These are phyloP conservation scores for Falcunculus frontatus DNA, from an alignment of 2,113 vertebrate genomes.

Conservation along the genomic window DNA sequence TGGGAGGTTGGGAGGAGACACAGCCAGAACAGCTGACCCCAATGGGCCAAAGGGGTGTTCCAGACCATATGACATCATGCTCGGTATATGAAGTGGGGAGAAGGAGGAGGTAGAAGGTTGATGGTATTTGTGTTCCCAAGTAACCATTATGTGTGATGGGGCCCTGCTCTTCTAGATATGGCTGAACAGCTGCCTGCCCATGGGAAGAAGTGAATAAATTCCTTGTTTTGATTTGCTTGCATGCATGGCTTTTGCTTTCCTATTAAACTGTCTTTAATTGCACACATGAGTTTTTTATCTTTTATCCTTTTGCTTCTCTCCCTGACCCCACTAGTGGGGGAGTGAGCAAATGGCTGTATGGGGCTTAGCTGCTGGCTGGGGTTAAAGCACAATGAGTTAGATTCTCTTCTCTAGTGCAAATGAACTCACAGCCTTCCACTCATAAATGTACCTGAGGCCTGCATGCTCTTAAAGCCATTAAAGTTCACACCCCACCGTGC, in stretches of 20 bases:
- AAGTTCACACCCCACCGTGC: rapidly evolving
- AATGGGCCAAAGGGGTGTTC: background rate
- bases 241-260: background rate
- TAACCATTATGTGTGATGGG: rapidly evolving
- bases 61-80: background rate
- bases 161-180: background rate
- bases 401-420: background rate
- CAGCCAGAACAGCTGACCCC: background rate
- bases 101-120: background rate
- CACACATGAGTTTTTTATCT: background rate
- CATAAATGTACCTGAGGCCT: background rate
- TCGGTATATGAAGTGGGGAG: background rate
- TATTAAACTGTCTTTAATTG: background rate
- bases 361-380: background rate
- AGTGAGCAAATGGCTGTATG: background rate
- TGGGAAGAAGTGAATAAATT: background rate
- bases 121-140: background rate
- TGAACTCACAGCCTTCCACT: background rate
- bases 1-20: background rate
- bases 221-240: background rate
- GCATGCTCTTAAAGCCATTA: no score
- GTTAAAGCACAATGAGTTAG: background rate
- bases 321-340: background rate
- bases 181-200: background rate
- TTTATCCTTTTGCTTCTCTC: background rate